These are phyloP conservation scores for Pangasianodon gigas DNA, from an alignment of 2,113 vertebrate species.

Conservation along the genomic window DNA sequence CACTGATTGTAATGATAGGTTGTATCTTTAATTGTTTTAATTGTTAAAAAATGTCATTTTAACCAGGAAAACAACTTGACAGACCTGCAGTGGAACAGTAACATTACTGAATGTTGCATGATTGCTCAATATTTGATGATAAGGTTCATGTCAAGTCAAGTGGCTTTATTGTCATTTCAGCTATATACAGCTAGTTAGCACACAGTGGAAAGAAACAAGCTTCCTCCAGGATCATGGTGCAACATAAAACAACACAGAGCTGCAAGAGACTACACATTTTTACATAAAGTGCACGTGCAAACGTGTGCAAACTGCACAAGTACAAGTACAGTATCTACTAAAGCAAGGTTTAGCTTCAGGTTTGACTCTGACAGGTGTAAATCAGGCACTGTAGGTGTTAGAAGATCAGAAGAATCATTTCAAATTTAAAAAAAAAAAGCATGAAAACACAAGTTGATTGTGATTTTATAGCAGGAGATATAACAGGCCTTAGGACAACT, in stretches of 20 bases:
- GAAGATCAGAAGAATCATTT: not conserved
- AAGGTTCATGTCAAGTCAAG: not conserved
- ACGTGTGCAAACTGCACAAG: too few relatives aligned
- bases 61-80: not conserved
- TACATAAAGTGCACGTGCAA: too few relatives aligned
- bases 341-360: not conserved
- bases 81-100: not conserved
- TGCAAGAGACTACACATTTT: too few relatives aligned
- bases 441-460: not conserved
- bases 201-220: too few relatives aligned
- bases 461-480: too few relatives aligned
- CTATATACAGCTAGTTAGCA: too few relatives aligned
- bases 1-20: conserved; percentile 7
- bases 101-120: not conserved
- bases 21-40: conserved; percentile 1
- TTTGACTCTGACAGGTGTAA: not conserved
- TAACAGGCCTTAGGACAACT: not conserved
- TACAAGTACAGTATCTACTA: too few relatives aligned
- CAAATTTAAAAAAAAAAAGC: not conserved
- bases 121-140: not conserved
- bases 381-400: not conserved
- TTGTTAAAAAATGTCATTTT: not conserved
- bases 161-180: too few relatives aligned
- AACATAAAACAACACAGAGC: too few relatives aligned
- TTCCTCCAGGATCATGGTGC: too few relatives aligned